Evolutionary conservation across 1,140 invertebrate species (phyloP), one percentile per base, ranked within the genome.

Genomic region (Penaeus japonicus): DNA sequence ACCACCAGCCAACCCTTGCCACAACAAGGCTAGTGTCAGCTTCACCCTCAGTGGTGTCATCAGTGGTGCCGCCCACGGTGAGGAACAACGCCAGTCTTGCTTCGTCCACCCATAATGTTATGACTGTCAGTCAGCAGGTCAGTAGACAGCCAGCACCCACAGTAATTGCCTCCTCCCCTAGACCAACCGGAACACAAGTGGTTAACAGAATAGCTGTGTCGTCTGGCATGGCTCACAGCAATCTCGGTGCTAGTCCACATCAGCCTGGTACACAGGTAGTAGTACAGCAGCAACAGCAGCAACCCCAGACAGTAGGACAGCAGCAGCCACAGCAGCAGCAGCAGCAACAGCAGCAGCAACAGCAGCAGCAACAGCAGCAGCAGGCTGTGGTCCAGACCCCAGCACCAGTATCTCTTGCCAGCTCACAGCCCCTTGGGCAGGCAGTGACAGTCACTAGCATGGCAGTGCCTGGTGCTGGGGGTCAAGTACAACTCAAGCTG

Each of bases 31-130:
- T 90, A 55, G 90, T 90, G 0, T 81, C 87, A 18, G 89, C 90
- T 20, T 89, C 85, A 4, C 90, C 88, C 24, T 90, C 90, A 30
- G 85, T 89, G 32, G 90, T 90, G 17, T 87, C 90, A 57, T 87
- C 90, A 57, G 86, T 90, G 27, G 65, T 89, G 27, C 84, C 90
- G 7, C 84, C 89, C 7, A 70, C 84, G 39, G 59, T 78, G 17
- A 87, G 83, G 30, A 39, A 84, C 62, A 35, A 35, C 35, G 55
- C 55, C 59, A 89, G 20, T 39, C 22, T 81, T 55, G 77, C 81
- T 22, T 75, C 70, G 3, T 77, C 87, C 22, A 80, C 79, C 35
- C 32, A 62, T 59, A 84, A 77, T 82, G 57, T 88, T 7, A 73
- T 88, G 15, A 54, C 39, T 32, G n/a, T 87, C 54, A 82, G 59